phyloP scores from a whole-genome alignment of 2,113 vertebrate species.

The Sciurus niger region DNA sequence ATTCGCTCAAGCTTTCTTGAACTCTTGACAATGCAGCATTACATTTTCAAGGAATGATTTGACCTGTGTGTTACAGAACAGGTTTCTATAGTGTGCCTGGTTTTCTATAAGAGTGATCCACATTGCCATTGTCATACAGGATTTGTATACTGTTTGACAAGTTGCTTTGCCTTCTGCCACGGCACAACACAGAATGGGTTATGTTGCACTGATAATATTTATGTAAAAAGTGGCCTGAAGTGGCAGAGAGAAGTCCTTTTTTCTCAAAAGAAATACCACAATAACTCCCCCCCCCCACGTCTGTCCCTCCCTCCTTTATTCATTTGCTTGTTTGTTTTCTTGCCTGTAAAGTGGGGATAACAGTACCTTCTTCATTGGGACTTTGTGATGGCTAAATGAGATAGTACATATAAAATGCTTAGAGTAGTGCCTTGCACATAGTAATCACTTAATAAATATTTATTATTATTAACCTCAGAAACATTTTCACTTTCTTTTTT shows the following conservation, averaged over 20 bases:
- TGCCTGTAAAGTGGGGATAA: not conserved
- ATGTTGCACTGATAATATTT: not conserved
- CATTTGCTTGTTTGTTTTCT: not conserved
- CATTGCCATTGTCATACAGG: not conserved
- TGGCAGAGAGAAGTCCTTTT: slow-evolving; percentile 27
- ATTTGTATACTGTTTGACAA: slow-evolving; percentile 46
- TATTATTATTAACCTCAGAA: not conserved
- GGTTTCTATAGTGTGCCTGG: not conserved
- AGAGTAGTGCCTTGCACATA: not conserved
- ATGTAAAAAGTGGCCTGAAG: slow-evolving; percentile 11
- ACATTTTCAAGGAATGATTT: slow-evolving; percentile 51
- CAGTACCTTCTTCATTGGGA: not conserved
- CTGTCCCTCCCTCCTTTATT: not conserved
- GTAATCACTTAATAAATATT: slow-evolving; percentile 1
- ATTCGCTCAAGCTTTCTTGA: slow-evolving; percentile 47
- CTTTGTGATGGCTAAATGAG: slow-evolving; percentile 28
- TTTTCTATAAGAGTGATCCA: slow-evolving; percentile 32
- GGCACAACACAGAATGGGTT: not conserved
- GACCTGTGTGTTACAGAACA: not conserved
- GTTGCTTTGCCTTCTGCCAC: not conserved
- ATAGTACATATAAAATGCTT: not conserved
- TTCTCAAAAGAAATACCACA: not conserved
- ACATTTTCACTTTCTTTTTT: not conserved
- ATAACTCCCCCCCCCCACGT: not conserved
- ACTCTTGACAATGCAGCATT: slow-evolving; percentile 47